Base-by-base conservation (phyloP, 1,140 invertebrate genomes). In the Battus philenor region DNA sequence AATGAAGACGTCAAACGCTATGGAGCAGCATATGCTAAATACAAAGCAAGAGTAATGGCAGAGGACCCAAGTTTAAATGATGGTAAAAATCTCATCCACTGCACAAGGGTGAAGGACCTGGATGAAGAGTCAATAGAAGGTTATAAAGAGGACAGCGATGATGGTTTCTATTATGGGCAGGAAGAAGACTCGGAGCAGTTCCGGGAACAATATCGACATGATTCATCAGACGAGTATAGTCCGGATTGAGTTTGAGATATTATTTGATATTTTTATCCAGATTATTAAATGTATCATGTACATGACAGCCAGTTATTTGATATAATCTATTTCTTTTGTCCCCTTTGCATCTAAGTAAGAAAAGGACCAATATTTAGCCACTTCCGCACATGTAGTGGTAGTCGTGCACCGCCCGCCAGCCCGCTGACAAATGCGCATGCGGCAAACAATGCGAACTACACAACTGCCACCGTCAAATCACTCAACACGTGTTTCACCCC, bases 141-240 rank as follows among this genome's bases (percentile, higher is more conserved):
- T 0, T 85, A 85, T 31, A 83, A 81, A 15, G 70, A 75, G 36
- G 76, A 81, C 18, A 84, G 78, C 43, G 78, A 82, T 41, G 80
- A 82, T 49, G 76, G 71, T 1, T 85, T 85, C 38, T 85, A 77
- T 38, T 85, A 86, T 16, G 81, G 81, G 0, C 70, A 84, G 39
- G 73, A 85, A 10, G 73, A 85, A 54, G 74, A 86, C 39, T 56
- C 64, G 0, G 59, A 75, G 12, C 78, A 84, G 31, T 81, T 75
- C 46, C 50, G 47, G 24, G 68, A 80, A 26, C 71, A 82, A 22
- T 79, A 82, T 29, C 48, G 44, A 13, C 54, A 59, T 47, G 59
- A 68, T 15, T 63, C 49, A 0, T 60, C 62, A 30, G 59, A 77
- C 47, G 72, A 67, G 3, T 65, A 65, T 30, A 68, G 18, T 20